Conservation (phyloP, 2,113 vertebrate species). For the Fregata magnificens region DNA sequence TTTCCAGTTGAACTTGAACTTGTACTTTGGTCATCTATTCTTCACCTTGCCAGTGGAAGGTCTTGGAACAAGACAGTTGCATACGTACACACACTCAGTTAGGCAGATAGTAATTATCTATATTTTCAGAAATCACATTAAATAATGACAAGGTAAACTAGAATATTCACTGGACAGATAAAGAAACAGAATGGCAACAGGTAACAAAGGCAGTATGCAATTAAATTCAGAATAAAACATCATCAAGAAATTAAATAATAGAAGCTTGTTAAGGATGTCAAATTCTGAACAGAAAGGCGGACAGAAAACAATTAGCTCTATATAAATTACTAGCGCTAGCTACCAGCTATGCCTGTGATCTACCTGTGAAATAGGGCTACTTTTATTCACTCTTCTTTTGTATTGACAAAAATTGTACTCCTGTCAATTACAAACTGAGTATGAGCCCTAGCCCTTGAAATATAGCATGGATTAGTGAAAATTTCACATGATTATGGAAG, state of each 20-base stretch:
- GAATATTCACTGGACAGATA: background rate
- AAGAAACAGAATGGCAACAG: background rate
- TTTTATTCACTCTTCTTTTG: background rate
- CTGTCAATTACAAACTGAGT: background rate
- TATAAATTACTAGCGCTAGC: background rate
- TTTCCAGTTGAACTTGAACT: background rate
- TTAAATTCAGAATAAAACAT: background rate
- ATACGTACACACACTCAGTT: accelerated
- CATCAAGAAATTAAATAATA: background rate
- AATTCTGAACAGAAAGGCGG: background rate
- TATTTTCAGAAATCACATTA: background rate
- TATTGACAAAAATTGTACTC: background rate
- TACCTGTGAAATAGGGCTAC: background rate
- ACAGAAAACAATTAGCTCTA: background rate
- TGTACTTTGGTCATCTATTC: background rate
- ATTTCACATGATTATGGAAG: background rate
- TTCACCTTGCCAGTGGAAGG: background rate
- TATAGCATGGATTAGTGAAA: background rate
- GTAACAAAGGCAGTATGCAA: background rate
- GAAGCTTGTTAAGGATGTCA: background rate
- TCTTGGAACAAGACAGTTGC: background rate
- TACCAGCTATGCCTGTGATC: background rate
- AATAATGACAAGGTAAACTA: background rate
- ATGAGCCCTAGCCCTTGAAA: background rate
- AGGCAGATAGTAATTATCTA: background rate